These are phyloP conservation scores for Poecilus cupreus DNA, from an alignment of 2,888 invertebrate genomes.

Conservation along the genomic window DNA sequence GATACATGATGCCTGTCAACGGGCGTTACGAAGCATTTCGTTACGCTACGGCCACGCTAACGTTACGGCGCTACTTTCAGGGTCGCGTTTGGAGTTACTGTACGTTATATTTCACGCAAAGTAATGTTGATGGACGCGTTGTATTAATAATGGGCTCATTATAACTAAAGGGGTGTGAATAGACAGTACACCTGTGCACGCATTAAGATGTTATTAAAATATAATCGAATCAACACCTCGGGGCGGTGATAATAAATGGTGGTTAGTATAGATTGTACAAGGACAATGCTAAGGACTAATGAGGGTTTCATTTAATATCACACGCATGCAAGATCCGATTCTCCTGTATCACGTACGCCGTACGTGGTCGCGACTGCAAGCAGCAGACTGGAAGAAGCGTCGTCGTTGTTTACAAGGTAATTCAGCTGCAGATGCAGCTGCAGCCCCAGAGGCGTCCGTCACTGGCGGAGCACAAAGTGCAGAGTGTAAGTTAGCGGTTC, in stretches of 20 bases:
- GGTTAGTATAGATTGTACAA: too few relatives aligned
- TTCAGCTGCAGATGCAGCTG: constrained; percentile 33
- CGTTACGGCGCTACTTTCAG: background rate
- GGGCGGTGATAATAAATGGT: background rate
- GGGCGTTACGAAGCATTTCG: background rate
- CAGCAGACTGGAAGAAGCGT: constrained; percentile 23
- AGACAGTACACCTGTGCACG: constrained; percentile 23
- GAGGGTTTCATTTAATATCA: too few relatives aligned
- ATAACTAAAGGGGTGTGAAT: constrained; percentile 42
- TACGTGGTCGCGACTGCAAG: background rate
- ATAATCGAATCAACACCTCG: constrained; percentile 3
- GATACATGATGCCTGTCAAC: constrained; percentile 45
- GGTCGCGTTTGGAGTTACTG: background rate
- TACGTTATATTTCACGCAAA: constrained; percentile 42
- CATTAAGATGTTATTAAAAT: constrained; percentile 50
- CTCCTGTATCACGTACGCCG: background rate
- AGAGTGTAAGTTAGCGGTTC: background rate
- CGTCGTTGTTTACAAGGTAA: constrained; percentile 35
- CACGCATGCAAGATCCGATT: too few relatives aligned
- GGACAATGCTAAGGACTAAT: too few relatives aligned
- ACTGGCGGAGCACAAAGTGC: background rate
- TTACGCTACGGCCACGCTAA: background rate
- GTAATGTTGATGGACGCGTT: constrained; percentile 54
- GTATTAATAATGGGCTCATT: constrained; percentile 53
- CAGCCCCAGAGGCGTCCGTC: constrained; percentile 21